These are phyloP conservation scores for Eueremaeus valkanovi DNA, from an alignment of 2,888 invertebrate species.

Conservation along the genomic window DNA sequence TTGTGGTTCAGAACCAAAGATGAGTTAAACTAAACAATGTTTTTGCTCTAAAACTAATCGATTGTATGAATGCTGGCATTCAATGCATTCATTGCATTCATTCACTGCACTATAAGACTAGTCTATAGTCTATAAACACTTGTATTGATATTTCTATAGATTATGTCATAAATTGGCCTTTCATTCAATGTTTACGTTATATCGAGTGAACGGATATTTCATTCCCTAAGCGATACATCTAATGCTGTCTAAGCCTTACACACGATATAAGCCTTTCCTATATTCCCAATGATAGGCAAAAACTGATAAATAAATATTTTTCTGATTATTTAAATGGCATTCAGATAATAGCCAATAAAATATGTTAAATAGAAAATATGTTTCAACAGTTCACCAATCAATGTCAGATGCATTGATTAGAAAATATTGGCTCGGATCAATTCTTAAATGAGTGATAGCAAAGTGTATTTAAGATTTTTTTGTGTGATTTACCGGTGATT, in stretches of 20 bases:
- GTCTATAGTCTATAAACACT: background rate
- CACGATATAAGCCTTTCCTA: background rate
- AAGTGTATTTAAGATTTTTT: background rate
- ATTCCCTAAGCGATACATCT: background rate
- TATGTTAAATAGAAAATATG: background rate
- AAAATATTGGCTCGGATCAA: too few species aligned
- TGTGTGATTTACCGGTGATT: background rate
- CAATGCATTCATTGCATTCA: too few species aligned
- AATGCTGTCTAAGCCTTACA: background rate
- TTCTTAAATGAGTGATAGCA: too few species aligned
- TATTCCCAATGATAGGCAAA: background rate
- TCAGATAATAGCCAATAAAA: background rate
- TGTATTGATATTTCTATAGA: background rate
- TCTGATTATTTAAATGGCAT: background rate
- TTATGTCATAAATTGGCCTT: constrained; percentile 15
- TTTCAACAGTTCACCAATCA: background rate
- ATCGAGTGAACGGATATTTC: background rate
- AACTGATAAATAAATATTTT: background rate
- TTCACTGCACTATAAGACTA: background rate
- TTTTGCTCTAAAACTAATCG: background rate
- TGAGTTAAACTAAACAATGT: background rate
- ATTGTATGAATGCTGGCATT: too few species aligned
- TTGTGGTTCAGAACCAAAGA: background rate
- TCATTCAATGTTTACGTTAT: constrained; percentile 13
- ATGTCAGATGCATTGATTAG: too few species aligned